These are phyloP conservation scores for Pogonophryne albipinna DNA, from an alignment of 2,797 vertebrate species.

Conservation along the genomic window DNA sequence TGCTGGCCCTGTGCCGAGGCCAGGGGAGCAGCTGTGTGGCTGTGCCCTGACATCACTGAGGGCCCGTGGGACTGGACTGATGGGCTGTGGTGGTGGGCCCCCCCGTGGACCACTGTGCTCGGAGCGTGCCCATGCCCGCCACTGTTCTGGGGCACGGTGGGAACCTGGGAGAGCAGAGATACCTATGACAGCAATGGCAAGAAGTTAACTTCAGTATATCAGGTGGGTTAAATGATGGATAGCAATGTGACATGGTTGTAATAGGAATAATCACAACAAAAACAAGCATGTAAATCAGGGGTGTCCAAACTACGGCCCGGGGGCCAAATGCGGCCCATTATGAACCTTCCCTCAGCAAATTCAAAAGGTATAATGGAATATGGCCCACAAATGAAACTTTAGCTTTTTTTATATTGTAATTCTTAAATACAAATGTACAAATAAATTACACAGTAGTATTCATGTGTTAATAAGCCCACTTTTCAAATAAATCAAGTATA, in stretches of 20 bases:
- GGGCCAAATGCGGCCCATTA: no score
- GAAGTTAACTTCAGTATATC: background rate
- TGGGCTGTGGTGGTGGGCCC: slow-evolving; percentile 91
- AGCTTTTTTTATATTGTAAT: no score
- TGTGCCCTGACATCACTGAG: slow-evolving; percentile 89
- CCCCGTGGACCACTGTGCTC: slow-evolving; percentile 90
- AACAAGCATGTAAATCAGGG: background rate
- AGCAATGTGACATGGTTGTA: background rate
- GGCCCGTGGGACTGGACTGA: slow-evolving; percentile 91
- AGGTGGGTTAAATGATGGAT: background rate
- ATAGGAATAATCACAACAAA: background rate
- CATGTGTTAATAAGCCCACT: no score
- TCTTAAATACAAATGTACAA: no score
- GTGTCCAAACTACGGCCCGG: no score
- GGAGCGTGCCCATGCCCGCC: slow-evolving; percentile 90
- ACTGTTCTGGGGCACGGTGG: slow-evolving; percentile 91
- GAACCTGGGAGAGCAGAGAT: slow-evolving; percentile 83
- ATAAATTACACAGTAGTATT: no score
- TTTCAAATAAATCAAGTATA: no score
- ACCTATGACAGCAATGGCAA: background rate
- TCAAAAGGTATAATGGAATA: no score
- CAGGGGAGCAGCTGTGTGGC: slow-evolving; percentile 89
- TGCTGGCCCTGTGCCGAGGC: slow-evolving; percentile 95
- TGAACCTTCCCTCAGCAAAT: no score
- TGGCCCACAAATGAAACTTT: no score